Conservation (phyloP, 2,888 invertebrate genomes). For the Sphaerophoria taeniata region DNA sequence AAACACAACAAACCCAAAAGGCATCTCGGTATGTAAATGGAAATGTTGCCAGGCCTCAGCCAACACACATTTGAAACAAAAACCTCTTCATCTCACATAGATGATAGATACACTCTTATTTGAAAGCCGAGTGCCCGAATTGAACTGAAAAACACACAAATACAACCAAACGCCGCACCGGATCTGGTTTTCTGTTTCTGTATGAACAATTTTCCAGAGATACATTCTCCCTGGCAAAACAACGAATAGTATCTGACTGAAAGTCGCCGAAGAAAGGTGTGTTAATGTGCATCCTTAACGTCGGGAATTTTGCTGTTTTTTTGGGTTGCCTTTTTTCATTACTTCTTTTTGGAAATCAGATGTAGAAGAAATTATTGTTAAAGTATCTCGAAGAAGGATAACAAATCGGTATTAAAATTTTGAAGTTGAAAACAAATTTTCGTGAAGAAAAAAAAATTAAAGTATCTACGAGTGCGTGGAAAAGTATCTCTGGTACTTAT, state of each 20-base stretch:
- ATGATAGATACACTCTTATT: constrained; percentile 44
- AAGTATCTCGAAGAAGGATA: neutral
- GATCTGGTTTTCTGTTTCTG: constrained; percentile 53
- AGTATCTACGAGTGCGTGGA: constrained; percentile 29
- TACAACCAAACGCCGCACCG: constrained; percentile 22
- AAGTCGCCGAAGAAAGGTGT: constrained; percentile 76
- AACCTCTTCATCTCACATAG: constrained; percentile 16
- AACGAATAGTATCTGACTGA: constrained; percentile 77
- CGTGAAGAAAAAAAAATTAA: constrained; percentile 7
- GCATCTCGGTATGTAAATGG: neutral
- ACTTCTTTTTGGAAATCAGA: neutral
- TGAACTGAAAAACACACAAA: constrained; percentile 8
- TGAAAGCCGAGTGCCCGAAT: neutral
- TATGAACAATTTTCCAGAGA: constrained; percentile 48
- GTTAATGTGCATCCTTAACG: constrained; percentile 55
- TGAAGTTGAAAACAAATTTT: constrained; percentile 13
- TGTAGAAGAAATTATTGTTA: neutral
- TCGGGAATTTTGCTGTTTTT: constrained; percentile 45
- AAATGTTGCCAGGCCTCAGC: constrained; percentile 58
- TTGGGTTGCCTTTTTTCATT: neutral
- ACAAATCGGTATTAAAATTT: constrained; percentile 19
- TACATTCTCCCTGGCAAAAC: constrained; percentile 68
- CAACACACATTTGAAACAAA: constrained; percentile 17
- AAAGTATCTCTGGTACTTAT: constrained; percentile 47
- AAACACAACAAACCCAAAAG: constrained; percentile 45